Evolutionary conservation across 2,888 invertebrate species (phyloP).

Genomic region (Bellardia pandia): DNA sequence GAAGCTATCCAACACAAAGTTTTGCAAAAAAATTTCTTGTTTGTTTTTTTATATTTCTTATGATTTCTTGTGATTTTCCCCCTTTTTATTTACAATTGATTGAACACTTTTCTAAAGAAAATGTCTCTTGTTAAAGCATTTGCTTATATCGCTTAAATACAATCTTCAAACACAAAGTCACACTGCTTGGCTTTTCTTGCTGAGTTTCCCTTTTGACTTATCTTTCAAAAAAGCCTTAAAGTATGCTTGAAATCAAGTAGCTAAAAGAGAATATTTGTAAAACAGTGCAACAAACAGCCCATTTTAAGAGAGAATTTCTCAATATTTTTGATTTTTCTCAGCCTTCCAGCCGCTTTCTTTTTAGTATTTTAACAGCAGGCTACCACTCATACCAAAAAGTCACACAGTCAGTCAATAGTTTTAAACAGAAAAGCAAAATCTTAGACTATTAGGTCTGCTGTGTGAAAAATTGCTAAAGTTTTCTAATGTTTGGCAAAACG

Average conservation of each 20-base stretch:
- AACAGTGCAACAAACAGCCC: not conserved
- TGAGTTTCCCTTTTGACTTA: not conserved
- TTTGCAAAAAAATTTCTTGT: no score
- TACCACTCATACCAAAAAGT: not conserved
- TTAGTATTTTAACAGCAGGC: constrained; percentile 31
- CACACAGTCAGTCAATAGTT: constrained; percentile 12
- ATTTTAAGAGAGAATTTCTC: constrained; percentile 8
- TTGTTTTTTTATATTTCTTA: no score
- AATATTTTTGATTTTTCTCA: not conserved
- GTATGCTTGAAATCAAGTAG: not conserved
- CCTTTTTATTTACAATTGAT: not conserved
- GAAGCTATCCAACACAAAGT: no score
- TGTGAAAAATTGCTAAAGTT: not conserved
- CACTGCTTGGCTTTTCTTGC: not conserved
- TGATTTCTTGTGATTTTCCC: not conserved
- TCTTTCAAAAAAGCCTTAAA: not conserved
- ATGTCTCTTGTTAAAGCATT: constrained; percentile 51
- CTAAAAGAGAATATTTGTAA: no score
- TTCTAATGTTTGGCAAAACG: constrained; percentile 4
- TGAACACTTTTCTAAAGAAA: not conserved
- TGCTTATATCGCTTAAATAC: constrained; percentile 42
- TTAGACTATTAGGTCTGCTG: not conserved
- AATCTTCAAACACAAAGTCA: not conserved
- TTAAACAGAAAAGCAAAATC: not conserved
- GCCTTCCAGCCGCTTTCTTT: constrained; percentile 12